phyloP scores from a whole-genome alignment of 2,113 vertebrate species.

The Ceratotherium simum region DNA sequence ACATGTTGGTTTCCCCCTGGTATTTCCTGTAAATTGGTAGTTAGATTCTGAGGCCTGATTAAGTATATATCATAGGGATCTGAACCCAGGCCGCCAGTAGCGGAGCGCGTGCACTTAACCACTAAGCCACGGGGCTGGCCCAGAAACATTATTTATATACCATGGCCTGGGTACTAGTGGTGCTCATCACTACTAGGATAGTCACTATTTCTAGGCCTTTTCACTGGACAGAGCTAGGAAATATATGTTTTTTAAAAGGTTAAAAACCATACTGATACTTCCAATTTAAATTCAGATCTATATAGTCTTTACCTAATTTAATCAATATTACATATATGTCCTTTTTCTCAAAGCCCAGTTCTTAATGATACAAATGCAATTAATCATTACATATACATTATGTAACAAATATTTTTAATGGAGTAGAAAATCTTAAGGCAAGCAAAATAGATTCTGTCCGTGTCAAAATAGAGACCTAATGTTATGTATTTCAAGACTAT shows the following conservation, averaged over 20 bases:
- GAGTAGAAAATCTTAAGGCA: constrained; percentile 46
- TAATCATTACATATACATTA: not conserved
- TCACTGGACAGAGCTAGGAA: not conserved
- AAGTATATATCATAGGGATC: not conserved
- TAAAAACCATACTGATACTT: not conserved
- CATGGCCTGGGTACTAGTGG: not conserved
- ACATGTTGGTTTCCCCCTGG: not conserved
- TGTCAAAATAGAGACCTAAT: constrained; percentile 2
- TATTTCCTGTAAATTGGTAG: not conserved
- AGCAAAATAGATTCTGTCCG: constrained; percentile 9
- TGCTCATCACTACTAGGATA: not conserved
- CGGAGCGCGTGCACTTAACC: no score
- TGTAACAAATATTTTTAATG: constrained; percentile 35
- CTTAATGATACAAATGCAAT: not conserved
- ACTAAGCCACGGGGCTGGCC: no score
- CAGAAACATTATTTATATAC: not conserved
- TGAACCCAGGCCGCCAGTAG: no score
- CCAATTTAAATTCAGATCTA: not conserved
- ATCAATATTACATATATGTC: not conserved
- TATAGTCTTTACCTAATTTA: not conserved
- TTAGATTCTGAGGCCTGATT: not conserved
- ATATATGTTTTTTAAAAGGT: not conserved
- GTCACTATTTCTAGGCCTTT: not conserved
- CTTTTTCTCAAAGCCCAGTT: not conserved
- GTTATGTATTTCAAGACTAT: not conserved